phyloP scores from a whole-genome alignment of 2,113 vertebrate genomes.

The Glareola pratincola region DNA sequence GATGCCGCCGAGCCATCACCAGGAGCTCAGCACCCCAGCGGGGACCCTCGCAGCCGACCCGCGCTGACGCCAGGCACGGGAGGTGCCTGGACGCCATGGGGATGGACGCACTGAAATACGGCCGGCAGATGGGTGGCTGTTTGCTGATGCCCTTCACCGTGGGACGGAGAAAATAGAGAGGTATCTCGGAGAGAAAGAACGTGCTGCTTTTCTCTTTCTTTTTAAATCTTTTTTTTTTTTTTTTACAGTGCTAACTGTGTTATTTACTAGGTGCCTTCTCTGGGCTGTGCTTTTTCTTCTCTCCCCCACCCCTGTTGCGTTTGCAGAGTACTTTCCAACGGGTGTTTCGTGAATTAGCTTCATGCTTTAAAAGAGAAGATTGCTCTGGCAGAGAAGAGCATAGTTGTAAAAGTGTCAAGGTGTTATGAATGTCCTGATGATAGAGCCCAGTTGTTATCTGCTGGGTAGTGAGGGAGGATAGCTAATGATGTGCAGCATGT shows the following conservation, averaged over 20 bases:
- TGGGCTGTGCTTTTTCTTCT: background rate
- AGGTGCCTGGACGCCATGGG: accelerated
- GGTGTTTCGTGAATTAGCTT: slow-evolving; percentile 60
- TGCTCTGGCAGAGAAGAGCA: slow-evolving; percentile 63
- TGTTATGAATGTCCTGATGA: slow-evolving; percentile 72
- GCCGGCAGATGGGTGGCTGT: background rate
- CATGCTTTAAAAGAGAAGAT: slow-evolving; percentile 49
- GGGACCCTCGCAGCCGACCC: background rate
- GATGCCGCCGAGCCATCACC: background rate
- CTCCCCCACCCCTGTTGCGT: slow-evolving; percentile 18
- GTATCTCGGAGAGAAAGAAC: background rate
- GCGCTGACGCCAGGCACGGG: accelerated
- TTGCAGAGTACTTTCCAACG: slow-evolving; percentile 26
- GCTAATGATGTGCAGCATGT: slow-evolving; percentile 74
- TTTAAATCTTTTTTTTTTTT: background rate
- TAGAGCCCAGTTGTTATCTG: slow-evolving; percentile 69
- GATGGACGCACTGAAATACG: background rate
- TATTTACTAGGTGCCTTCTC: slow-evolving; percentile 32
- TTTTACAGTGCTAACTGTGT: background rate
- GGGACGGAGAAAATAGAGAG: accelerated
- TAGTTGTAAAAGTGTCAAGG: slow-evolving; percentile 78
- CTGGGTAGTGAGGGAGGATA: slow-evolving; percentile 76
- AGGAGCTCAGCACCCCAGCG: accelerated
- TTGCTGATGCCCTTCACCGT: background rate
- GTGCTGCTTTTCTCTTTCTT: background rate